Percentiles rank a stretch among this genome's conserved stretches.
Conservation (phyloP, 2,888 invertebrate species). For the Idaea aversata region DNA sequence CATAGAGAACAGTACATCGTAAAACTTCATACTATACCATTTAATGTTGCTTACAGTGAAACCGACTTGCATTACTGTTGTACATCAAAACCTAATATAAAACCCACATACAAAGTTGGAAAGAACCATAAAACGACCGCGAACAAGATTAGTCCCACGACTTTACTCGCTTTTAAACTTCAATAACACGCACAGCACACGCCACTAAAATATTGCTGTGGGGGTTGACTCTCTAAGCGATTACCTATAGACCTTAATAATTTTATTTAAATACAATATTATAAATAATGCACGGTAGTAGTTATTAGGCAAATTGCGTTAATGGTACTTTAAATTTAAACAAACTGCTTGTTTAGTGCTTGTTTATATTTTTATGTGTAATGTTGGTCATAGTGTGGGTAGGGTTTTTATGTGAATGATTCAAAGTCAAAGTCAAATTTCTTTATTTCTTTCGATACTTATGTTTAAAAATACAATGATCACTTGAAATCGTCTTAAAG, state of each 20-base stretch:
- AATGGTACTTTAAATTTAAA: too few species aligned
- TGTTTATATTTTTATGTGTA: too few species aligned
- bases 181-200: neutral
- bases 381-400: too few species aligned
- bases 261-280: too few species aligned
- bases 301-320: too few species aligned
- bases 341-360: too few species aligned
- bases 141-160: conserved; percentile 29
- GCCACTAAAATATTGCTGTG: neutral
- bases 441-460: too few species aligned
- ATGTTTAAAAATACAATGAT: too few species aligned
- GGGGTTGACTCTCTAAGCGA: neutral
- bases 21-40: neutral
- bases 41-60: neutral
- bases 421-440: too few species aligned
- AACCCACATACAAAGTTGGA: conserved; percentile 3
- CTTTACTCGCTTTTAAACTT: conserved; percentile 12
- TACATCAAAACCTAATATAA: neutral
- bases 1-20: neutral
- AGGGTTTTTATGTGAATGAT: too few species aligned
- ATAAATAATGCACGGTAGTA: too few species aligned
- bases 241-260: neutral
- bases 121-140: conserved; percentile 17
- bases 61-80: conserved; percentile 1
- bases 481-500: too few species aligned